Evolutionary conservation across 2,797 vertebrate genomes (phyloP), one percentile per base, ranked within the genome.

Genomic region (Lerista edwardsae): DNA sequence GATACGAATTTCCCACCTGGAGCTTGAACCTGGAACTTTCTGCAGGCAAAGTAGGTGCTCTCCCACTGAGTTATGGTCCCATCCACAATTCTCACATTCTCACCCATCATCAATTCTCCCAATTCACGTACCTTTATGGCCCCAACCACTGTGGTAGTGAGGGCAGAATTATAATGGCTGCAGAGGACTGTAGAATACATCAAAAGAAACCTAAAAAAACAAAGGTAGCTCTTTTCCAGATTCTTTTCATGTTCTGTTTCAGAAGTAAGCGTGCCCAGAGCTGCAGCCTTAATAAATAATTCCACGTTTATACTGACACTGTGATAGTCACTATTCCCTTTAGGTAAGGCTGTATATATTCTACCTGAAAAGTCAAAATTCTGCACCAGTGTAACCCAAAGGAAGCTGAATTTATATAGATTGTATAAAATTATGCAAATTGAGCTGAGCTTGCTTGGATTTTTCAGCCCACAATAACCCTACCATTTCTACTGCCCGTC

Each of bases 141-240:
- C 31, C 98, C 98, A 25, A 98, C 96, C 21, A 99, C 97, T 1
- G 97, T 96, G 0, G 98, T 98, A 0, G 97, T 99, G 25, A 99
- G 97, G 0, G 97, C 97, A 4, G 98, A 99, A 95, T 98, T 99
- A 91, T 98, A 98, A 89, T 97, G 95, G 91, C 97, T 98, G 94
- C 98, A 99, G 69, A 98, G 94, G 59, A 98, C 95, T 29, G 97
- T 97, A 78, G 98, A 97, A 93, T 97, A 98, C 97, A 98, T 98
- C 94, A 99, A 85, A 39, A 99, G 95, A 91, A 99, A 99, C 93
- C 98, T 98, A 96, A 76, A 89, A 86, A 29, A 76, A 87, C 6
- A 19, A 91, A 75, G 62, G 9, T 23, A 62, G 47, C 14, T 82
- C 31, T 34, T 21, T 65, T 29, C 36, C 57, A 29, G 62, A 47